Conservation (phyloP, 2,888 invertebrate species). For the Clepsis dumicolana region DNA sequence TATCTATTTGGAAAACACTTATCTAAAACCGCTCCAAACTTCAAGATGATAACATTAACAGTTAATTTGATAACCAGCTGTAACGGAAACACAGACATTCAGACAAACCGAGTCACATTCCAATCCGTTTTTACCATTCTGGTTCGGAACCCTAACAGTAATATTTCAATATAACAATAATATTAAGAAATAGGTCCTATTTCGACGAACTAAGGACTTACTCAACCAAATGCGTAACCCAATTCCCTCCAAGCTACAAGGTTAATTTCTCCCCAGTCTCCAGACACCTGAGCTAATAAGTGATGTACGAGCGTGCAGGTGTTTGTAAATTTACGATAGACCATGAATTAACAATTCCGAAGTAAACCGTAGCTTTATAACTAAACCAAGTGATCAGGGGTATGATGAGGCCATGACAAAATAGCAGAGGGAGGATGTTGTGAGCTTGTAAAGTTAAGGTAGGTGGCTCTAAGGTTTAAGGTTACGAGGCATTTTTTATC, state of each 20-base stretch:
- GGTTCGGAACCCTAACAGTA: too few species aligned
- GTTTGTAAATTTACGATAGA: slow-evolving; percentile 37
- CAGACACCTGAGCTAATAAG: slow-evolving; percentile 42
- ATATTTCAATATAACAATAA: too few species aligned
- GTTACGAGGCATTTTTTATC: too few species aligned
- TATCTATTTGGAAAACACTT: too few species aligned
- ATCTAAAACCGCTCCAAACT: too few species aligned
- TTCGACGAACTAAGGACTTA: background rate
- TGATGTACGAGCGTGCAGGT: slow-evolving; percentile 28
- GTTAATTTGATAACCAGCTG: too few species aligned
- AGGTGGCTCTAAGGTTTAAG: background rate
- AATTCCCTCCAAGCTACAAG: slow-evolving; percentile 30
- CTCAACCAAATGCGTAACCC: slow-evolving; percentile 27
- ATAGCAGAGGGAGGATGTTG: background rate
- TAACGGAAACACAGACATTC: too few species aligned
- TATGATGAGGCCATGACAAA: slow-evolving; percentile 3
- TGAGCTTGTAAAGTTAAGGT: background rate
- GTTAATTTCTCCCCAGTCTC: slow-evolving; percentile 32
- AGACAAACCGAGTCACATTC: too few species aligned
- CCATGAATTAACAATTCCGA: slow-evolving; percentile 38
- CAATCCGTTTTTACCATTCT: too few species aligned
- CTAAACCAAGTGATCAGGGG: slow-evolving; percentile 23
- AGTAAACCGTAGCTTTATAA: slow-evolving; percentile 28
- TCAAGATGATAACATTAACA: too few species aligned
- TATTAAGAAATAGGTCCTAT: background rate